Conservation (phyloP, 2,888 invertebrate genomes). For the Luperina testacea region DNA sequence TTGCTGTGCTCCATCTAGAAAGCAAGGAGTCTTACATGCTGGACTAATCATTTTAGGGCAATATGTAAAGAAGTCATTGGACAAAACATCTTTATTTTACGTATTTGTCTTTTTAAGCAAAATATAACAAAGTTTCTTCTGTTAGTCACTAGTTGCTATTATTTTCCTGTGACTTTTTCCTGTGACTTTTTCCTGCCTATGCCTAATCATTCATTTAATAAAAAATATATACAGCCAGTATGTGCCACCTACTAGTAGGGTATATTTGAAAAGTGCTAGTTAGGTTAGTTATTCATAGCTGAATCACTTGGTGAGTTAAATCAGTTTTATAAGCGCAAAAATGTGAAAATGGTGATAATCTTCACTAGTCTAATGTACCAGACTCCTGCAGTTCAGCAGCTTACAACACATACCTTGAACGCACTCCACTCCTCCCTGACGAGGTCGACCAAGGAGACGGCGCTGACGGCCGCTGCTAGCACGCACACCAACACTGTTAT, state of each 20-base stretch:
- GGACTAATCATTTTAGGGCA: neutral
- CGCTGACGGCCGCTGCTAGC: conserved; percentile 90
- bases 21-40: neutral
- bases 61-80: neutral
- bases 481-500: conserved; percentile 77
- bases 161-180: neutral
- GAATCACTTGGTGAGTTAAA: neutral
- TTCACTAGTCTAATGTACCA: neutral
- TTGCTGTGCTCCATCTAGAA: conserved; percentile 91
- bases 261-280: neutral
- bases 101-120: neutral
- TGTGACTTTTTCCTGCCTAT: neutral
- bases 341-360: neutral
- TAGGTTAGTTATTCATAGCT: neutral
- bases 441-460: conserved; percentile 93
- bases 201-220: neutral
- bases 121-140: neutral
- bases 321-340: neutral
- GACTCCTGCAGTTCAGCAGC: neutral
- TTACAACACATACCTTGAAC: conserved; percentile 91
- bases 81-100: neutral
- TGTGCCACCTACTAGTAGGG: neutral
- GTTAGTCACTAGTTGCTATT: neutral
- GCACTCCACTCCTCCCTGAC: conserved; percentile 94
- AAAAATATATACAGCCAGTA: neutral